Base-by-base conservation (phyloP, 2,888 invertebrate genomes). In the Ophion ventricosus region DNA sequence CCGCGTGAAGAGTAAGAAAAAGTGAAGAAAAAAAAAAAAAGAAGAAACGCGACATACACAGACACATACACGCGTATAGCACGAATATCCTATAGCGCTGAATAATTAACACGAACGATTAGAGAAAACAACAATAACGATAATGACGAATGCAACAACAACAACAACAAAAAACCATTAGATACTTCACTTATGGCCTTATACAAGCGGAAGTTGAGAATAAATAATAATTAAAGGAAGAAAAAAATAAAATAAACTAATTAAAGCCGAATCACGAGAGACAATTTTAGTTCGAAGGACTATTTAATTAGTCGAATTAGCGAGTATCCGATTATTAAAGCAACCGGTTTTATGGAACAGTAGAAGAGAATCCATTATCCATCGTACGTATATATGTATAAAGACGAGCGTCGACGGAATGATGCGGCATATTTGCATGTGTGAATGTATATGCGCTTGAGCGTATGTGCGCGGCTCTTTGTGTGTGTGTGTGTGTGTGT, bases 171-270 rank as follows among this genome's bases (percentile, higher is more conserved):
- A 69, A 49, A 64, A 57, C 49, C 88, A 90, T 91, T 90, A 91
- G 90, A 89, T 90, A 91, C 89, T 90, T 91, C 91, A 91, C 91
- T 91, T 91, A 91, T 91, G 91, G 91, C 91, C 92, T 92, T 91
- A 92, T 80, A 80, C 73, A 89, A 87, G 87, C 88, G 88, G 90
- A 88, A 89, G 88, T 86, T 81, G 74, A 75, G 84, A 84, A 75
- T 82, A 72, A 84, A 73, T 25, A 82, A n/a, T n/a, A 70, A 61
- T 56, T 63, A 86, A 72, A 80, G 70, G 83, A 77, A 79, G 35
- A 40, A 17, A 67, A 72, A 67, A 69, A 77, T 76, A 57, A 61
- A 35, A 73, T 59, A 61, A 43, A 70, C 57, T 35, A 56, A 77
- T 73, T 75, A 63, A 81, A 75, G 80, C 82, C 79, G 79, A 85